phyloP scores from a whole-genome alignment of 1,140 invertebrate species.

The Drosophila suzukii region DNA sequence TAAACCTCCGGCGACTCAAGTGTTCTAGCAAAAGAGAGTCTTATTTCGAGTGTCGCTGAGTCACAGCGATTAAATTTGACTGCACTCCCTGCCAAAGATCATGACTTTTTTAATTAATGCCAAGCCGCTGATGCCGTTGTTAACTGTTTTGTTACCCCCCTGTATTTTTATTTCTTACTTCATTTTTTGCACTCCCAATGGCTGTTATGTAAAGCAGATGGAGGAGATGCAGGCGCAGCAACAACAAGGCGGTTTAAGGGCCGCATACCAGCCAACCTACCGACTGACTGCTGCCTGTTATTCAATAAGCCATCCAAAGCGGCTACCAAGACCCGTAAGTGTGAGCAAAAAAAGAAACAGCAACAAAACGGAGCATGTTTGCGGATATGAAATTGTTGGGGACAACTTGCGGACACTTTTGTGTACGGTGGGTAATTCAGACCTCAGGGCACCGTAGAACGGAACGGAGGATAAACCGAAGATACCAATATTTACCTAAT shows the following conservation, averaged over 20 bases:
- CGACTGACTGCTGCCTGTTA: conserved; percentile 39
- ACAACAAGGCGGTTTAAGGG: conserved; percentile 24
- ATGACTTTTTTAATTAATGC: conserved; percentile 67
- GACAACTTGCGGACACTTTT: conserved; percentile 14
- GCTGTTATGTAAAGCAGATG: conserved; percentile 69
- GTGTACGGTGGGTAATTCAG: conserved; percentile 1
- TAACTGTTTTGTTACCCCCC: conserved; percentile 37
- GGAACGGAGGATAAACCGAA: conserved; percentile 18
- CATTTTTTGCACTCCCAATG: conserved; percentile 55
- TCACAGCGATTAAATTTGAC: conserved; percentile 37
- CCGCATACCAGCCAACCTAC: conserved; percentile 31
- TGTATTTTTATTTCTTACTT: conserved; percentile 4
- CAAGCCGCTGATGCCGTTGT: conserved; percentile 64
- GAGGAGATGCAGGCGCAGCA: conserved; percentile 38
- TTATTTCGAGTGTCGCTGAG: conserved; percentile 43
- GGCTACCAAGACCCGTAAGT: conserved; percentile 31
- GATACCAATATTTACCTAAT: conserved; percentile 31
- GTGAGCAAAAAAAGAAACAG: conserved; percentile 22
- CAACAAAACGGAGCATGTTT: conserved; percentile 64
- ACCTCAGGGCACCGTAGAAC: conserved; percentile 8
- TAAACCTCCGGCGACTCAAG: conserved; percentile 61
- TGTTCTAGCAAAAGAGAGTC: conserved; percentile 47
- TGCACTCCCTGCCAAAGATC: conserved; percentile 39
- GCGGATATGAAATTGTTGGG: conserved; percentile 64
- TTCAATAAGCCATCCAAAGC: conserved; percentile 54